These are phyloP conservation scores for Parthenolecanium corni DNA, from an alignment of 2,888 invertebrate species.

Conservation along the genomic window DNA sequence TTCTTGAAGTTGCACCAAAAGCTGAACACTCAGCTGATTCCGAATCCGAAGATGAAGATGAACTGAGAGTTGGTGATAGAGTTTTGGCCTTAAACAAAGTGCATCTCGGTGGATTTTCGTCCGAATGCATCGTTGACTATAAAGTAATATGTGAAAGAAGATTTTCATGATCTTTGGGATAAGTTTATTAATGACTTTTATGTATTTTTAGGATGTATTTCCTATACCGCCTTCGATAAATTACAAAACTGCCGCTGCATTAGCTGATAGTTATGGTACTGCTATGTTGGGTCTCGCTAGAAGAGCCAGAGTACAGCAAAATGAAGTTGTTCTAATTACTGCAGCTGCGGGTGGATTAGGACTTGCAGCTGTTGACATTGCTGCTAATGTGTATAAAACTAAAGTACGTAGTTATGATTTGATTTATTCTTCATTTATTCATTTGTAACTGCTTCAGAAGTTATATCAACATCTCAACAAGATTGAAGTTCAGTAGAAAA, in stretches of 20 bases:
- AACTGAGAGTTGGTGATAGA: conserved; percentile 44
- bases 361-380: conserved; percentile 56
- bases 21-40: conserved; percentile 26
- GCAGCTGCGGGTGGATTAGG: conserved; percentile 53
- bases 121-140: conserved; percentile 45
- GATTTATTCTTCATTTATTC: no score
- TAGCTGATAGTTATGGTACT: conserved; percentile 51
- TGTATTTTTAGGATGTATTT: conserved; percentile 47
- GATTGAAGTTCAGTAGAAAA: no score
- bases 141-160: conserved; percentile 35
- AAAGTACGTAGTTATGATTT: conserved; percentile 40
- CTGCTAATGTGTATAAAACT: conserved; percentile 53
- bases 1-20: conserved; percentile 39
- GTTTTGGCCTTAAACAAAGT: conserved; percentile 49
- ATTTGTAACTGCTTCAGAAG: no score
- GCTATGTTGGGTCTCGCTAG: conserved; percentile 52
- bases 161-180: conserved; percentile 9
- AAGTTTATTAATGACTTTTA: conserved; percentile 33
- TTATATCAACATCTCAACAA: no score
- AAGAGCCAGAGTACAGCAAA: conserved; percentile 42
- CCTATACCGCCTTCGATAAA: conserved; percentile 45
- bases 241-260: conserved; percentile 46
- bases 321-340: conserved; percentile 51
- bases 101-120: conserved; percentile 48
- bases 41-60: conserved; percentile 37